Base-by-base conservation (phyloP, 2,113 vertebrate species). In the Lepisosteus osseus region DNA sequence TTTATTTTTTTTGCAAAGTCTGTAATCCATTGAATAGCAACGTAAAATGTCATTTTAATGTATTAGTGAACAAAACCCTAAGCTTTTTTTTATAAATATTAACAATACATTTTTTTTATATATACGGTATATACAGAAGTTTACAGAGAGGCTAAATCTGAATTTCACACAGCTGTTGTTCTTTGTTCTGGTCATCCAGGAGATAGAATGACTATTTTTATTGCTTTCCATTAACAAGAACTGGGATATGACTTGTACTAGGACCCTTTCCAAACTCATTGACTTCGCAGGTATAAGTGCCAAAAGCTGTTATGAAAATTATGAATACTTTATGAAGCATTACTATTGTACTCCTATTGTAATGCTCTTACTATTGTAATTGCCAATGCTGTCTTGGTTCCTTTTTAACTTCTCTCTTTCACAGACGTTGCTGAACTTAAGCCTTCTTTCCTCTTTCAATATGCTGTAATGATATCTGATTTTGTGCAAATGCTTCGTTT, bases 231-330 rank as follows among this genome's bases (percentile, higher is more conserved):
- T 73, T 73, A 67, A 12, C 12, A 42, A 61, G 41, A 67, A 29
- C 42, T 13, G 43, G 40, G 15, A 17, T 70, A 12, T 40, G 55
- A n/a, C n/a, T 42, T 29, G 43, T 7, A 8, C 6, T 55, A 29
- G 41, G 62, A 72, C 56, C 72, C 43, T 8, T 56, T 65, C 42
- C 61, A 56, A 29, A 57, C 1, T 7, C 41, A 61, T 29, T 68
- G 40, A 65, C 68, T 56, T 42, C 14, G 51, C 69, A 66, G 71
- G 51, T 56, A 62, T 51, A 61, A 44, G 56, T 42, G 59, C 68
- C 57, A 51, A 43, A 17, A 77, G 71, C 76, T 59, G 65, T 72
- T 47, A 77, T 83, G 6, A 80, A 80, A 80, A 83, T 77, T 80
- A 79, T 68, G 47, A 41, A 43, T 47, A 65, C 77, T 79, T 81